Percentiles rank a stretch among this genome's conserved stretches.
phyloP scores from a whole-genome alignment of 2,113 vertebrate species.

The Agelaius phoeniceus region DNA sequence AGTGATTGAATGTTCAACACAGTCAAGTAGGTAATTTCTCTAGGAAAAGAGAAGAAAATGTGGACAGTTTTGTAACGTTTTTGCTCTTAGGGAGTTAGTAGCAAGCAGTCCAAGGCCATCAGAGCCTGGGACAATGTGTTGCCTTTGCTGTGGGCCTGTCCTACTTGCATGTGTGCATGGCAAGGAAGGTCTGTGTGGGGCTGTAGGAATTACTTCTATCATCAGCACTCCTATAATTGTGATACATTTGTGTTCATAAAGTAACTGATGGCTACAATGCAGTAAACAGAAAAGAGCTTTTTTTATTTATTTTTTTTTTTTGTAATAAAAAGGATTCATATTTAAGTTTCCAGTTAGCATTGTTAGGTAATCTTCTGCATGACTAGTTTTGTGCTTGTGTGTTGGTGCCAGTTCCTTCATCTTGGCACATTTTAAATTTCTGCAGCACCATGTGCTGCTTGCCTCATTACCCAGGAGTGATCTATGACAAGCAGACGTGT shows the following conservation, averaged over 20 bases:
- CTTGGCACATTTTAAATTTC: constrained; percentile 39
- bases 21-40: not conserved
- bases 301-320: not conserved
- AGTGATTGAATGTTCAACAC: not conserved
- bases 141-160: not conserved
- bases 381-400: constrained; percentile 3
- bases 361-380: constrained; percentile 37
- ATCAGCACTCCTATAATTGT: not conserved
- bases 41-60: not conserved
- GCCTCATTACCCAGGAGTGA: constrained; percentile 55
- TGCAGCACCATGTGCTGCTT: constrained; percentile 38
- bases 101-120: not conserved
- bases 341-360: constrained; percentile 4
- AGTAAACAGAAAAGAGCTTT: not conserved
- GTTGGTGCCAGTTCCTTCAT: not conserved
- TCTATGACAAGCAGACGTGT: constrained; percentile 26
- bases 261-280: not conserved
- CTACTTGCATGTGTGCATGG: not conserved
- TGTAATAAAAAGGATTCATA: not conserved
- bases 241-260: not conserved
- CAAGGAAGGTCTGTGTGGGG: not conserved
- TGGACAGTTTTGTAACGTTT: not conserved
- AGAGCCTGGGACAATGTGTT: not conserved
- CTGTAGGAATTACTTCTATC: not conserved
- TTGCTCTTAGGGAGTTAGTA: not conserved